These are phyloP conservation scores for Cerastis leucographa DNA, from an alignment of 2,888 invertebrate species.

Conservation along the genomic window DNA sequence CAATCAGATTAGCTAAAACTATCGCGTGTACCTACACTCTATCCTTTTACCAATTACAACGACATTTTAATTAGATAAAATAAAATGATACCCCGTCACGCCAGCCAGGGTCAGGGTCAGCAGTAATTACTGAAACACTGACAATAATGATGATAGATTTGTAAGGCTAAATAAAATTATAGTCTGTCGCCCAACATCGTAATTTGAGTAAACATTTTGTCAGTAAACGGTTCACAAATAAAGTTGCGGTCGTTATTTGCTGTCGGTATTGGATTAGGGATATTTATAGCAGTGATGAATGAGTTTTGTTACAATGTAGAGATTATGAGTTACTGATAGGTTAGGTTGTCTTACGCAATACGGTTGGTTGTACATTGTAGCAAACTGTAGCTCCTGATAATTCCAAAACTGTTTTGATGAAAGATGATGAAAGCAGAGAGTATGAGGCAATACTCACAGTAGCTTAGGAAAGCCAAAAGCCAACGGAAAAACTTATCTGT, in stretches of 20 bases:
- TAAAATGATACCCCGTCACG: slow-evolving; percentile 51
- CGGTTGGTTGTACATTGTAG: background rate
- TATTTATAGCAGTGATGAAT: slow-evolving; percentile 47
- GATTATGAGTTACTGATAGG: background rate
- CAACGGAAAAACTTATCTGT: background rate
- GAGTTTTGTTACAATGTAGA: background rate
- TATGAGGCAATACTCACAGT: background rate
- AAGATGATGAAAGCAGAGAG: background rate
- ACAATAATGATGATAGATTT: slow-evolving; percentile 53
- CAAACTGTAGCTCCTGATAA: background rate
- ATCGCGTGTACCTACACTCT: slow-evolving; percentile 50
- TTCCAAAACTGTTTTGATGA: background rate
- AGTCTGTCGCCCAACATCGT: slow-evolving; percentile 42
- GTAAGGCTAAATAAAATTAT: slow-evolving; percentile 50
- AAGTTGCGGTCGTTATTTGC: slow-evolving; percentile 28
- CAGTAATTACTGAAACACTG: slow-evolving; percentile 30
- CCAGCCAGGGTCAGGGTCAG: slow-evolving; percentile 52
- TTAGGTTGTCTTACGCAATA: background rate
- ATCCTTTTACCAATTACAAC: slow-evolving; percentile 51
- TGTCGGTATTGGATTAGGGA: slow-evolving; percentile 2
- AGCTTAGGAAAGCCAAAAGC: background rate
- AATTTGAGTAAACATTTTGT: slow-evolving; percentile 55
- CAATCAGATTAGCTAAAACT: slow-evolving; percentile 13
- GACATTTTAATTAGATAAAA: slow-evolving; percentile 62
- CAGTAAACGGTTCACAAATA: slow-evolving; percentile 52